Base-by-base conservation (phyloP, 2,113 vertebrate genomes). In the Lutjanus erythropterus region DNA sequence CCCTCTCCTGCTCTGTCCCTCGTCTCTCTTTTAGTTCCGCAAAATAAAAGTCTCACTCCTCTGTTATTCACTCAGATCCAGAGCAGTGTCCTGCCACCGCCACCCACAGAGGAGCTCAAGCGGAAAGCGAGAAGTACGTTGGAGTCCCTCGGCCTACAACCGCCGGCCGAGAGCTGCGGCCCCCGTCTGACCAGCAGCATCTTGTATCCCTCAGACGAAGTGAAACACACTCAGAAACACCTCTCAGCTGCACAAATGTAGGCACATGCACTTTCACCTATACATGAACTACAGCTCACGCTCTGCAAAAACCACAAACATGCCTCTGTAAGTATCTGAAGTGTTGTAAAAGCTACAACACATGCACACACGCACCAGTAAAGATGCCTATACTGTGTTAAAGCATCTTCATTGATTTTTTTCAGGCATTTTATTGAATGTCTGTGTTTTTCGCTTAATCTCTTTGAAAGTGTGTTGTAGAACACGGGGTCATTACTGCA, bases 141-240 rank as follows among this genome's bases (percentile, higher is more conserved):
- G 62, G 85, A 91, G 76, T 79, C 84, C 27, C 86, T 94, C 11
- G 37, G 25, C 64, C 37, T 58, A 0, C 82, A 80, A 68, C 52
- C 53, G 1, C 21, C 76, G 3, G 5, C 67, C 0, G 53, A 88
- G 29, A 76, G 46, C 78, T 37, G 72, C 82, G 62, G 47, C 77
- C 39, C 42, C 25, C 9, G 11, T 33, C 66, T 60, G 53, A 39
- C 74, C 58, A 21, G 46, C 49, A 50, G 19, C 35, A 12, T 92
- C 53, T 18, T 94, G 94, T 94, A 94, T 94, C 94, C 92, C 16
- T 80, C 41, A 58, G 4, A 18, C 37, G 21, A 85, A n/a, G 62
- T 80, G 64, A 86, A 80, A 61, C 62, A 27, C 56, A 46, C 44
- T 15, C 52, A 15, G 9, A 55, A 62, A 25, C 21, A 67, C 23